Base-by-base conservation (phyloP, 1,140 invertebrate genomes). In the Aphis craccivora region DNA sequence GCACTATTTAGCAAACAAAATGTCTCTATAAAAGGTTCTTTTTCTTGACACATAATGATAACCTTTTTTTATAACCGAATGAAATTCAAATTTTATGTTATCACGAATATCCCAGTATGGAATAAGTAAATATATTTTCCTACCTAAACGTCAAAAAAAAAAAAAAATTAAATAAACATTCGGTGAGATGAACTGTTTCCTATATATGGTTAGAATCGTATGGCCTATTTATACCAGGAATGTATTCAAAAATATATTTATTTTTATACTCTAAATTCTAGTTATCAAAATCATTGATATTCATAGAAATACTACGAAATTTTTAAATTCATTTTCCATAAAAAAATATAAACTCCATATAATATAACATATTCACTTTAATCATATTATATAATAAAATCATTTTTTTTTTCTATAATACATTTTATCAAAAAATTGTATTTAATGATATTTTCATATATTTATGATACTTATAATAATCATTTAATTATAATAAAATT, bases 171-270 rank as follows among this genome's bases (percentile, higher is more conserved):
- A 76, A 30, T n/a, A 76, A 76, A 76, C 14, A 76, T 76, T n/a
- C 60, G n/a, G 30, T 5, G n/a, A n/a, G 30, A 18, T n/a, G 48
- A 51, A 35, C 14, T 76, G 14, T 76, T 11, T 76, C 9, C 5
- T 18, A n/a, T 20, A n/a, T 76, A 18, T 14, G 4, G 30, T 76
- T 76, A 76, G 11, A n/a, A 76, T n/a, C 30, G 14, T 60, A 67
- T 76, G 14, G 18, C 30, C 5, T 76, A 76, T 76, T 76, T 76
- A n/a, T n/a, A 76, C 60, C 18, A 18, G 14, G 11, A 76, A 76
- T 76, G 30, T 76, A 76, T 76, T 76, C 60, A n/a, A 76, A 76
- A 76, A n/a, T n/a, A 76, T 76, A n/a, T 76, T 76, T 76, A n/a
- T 76, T 76, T 18, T 76, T 76, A 76, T n/a, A 76, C 30, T 76